Evolutionary conservation across 2,113 vertebrate genomes (phyloP).

Genomic region (Apteryx mantelli): DNA sequence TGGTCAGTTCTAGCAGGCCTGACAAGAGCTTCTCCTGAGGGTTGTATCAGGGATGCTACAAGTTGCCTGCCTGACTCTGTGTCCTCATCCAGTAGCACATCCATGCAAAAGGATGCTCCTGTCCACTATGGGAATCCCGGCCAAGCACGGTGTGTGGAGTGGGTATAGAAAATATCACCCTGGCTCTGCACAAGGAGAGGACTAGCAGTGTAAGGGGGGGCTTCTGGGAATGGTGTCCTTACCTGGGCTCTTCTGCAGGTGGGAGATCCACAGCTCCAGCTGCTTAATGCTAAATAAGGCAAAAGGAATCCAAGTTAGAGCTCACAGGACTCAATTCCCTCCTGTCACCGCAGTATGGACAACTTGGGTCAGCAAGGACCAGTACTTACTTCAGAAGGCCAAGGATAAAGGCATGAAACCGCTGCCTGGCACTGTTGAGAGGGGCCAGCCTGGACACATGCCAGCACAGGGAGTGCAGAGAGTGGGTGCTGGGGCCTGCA

Average conservation of each 20-base stretch:
- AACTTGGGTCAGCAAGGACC: fast-evolving
- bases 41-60: not conserved
- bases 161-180: not conserved
- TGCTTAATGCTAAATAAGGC: constrained; percentile 83
- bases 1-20: not conserved
- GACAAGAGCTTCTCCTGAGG: not conserved
- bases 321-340: not conserved
- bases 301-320: not conserved
- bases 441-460: constrained; percentile 85
- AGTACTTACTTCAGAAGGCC: constrained; percentile 93
- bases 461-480: constrained; percentile 83
- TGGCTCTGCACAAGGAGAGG: not conserved
- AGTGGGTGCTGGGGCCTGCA: constrained; percentile 80
- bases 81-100: not conserved
- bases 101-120: not conserved
- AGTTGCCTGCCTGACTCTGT: not conserved
- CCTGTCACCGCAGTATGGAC: fast-evolving
- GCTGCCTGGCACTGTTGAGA: constrained; percentile 84
- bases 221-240: not conserved
- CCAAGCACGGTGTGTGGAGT: not conserved
- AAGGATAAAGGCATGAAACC: constrained; percentile 93
- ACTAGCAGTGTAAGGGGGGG: not conserved
- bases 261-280: constrained; percentile 91
- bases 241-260: constrained; percentile 90
- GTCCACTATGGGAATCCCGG: fast-evolving